Evolutionary conservation across 1,140 invertebrate species (phyloP).

Genomic region (Yoshiicerus persimilis): DNA sequence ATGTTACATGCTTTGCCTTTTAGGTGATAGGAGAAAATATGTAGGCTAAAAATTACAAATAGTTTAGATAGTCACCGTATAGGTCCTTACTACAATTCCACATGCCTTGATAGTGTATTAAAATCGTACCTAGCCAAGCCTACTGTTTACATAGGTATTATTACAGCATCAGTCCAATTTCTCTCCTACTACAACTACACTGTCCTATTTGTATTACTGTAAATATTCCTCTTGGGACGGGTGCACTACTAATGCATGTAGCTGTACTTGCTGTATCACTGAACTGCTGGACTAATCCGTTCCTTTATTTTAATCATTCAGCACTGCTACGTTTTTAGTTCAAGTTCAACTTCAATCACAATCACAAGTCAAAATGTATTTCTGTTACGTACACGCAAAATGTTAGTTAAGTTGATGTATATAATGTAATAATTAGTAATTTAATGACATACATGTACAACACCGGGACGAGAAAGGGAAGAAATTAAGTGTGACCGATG

Average conservation of each 20-base stretch:
- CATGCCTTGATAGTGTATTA: not conserved
- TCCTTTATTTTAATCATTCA: constrained; percentile 7
- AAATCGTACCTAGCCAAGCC: not conserved
- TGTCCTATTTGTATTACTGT: not conserved
- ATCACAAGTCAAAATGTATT: constrained; percentile 20
- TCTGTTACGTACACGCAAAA: not conserved
- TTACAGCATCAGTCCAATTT: not conserved
- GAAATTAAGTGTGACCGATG: not conserved
- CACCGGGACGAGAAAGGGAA: not conserved
- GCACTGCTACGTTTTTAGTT: not conserved
- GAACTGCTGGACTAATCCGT: not conserved
- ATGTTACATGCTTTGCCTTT: constrained; percentile 9
- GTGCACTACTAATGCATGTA: not conserved
- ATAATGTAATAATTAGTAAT: not conserved
- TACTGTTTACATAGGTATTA: not conserved
- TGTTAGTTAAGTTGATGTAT: not conserved
- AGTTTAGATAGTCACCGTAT: not conserved
- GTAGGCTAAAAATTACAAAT: not conserved
- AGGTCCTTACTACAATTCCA: not conserved
- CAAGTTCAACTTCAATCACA: not conserved
- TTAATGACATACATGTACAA: not conserved
- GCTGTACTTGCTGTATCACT: not conserved
- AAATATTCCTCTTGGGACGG: not conserved
- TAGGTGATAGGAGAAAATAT: not conserved
- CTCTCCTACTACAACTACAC: not conserved